Base-by-base conservation (phyloP, 92 coral and sea anemone genomes). In the Zoanthus solanderi region DNA sequence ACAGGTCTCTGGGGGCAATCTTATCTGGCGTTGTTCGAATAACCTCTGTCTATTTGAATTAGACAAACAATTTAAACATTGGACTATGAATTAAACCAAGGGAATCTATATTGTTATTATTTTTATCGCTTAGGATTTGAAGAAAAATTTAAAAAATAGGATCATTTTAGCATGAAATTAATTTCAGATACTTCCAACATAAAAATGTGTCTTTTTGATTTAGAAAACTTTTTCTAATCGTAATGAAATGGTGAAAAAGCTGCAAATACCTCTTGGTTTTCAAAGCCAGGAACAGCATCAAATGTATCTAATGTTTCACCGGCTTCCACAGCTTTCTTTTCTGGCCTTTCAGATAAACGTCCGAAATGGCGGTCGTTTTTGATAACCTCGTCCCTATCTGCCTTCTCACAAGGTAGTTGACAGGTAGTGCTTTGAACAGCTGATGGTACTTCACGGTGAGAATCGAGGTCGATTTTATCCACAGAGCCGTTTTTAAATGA, bases 261-360 rank as follows among this genome's bases (percentile, higher is more conserved):
- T 77, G 16, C n/a, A 30, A 76, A 52, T 23, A 93, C 98, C 78
- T 92, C 94, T 65, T 83, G 69, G 71, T 94, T 95, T 47, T 95
- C 94, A 72, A 90, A 88, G 65, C 98, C 92, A 72, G 94, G 88
- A 50, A 78, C 93, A 50, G 88, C 90, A 17, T 72, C 76, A 12
- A 76, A 46, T 56, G 76, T 6, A 46, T 61, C 48, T 16, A 47
- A 66, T 23, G 87, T 71, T 45, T 31, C 17, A 34, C 13, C 52
- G 11, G 23, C 66, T 44, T 16, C 66, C 23, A 10, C 28, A 48
- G 30, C 82, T 68, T 67, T 44, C 58, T 47, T 66, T 66, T 53
- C 74, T 67, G 73, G 71, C 58, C 46, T 81, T 67, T 48, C 23
- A 48, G 85, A 80, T n/a, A 69, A 53, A 45, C 9, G 2, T 29